Evolutionary conservation across 2,113 vertebrate species (phyloP).

Genomic region (Osmerus eperlanus): DNA sequence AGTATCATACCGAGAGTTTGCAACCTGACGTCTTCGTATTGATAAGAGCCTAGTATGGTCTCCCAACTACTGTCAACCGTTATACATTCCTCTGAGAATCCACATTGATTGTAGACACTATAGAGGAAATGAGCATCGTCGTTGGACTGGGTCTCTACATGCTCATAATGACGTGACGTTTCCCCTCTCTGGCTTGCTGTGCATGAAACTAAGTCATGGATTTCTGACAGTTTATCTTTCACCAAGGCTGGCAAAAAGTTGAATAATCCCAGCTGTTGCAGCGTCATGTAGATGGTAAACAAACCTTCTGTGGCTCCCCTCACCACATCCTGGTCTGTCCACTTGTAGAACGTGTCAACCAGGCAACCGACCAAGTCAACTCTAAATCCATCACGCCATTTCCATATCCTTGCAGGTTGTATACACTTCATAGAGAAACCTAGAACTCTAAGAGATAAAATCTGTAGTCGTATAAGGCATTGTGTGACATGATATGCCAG

Average conservation of each 20-base stretch:
- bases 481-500: not conserved
- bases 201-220: not conserved
- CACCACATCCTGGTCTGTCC: not conserved
- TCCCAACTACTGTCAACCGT: not conserved
- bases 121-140: not conserved
- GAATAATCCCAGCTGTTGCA: constrained; percentile 1
- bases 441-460: not conserved
- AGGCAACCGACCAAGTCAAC: not conserved
- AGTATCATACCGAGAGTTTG: not conserved
- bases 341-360: not conserved
- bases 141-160: not conserved
- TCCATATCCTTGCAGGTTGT: constrained; percentile 8
- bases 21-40: not conserved
- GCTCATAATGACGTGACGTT: too few relatives aligned
- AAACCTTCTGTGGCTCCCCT: not conserved
- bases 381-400: not conserved
- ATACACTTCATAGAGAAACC: constrained; percentile 6
- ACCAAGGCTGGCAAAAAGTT: not conserved
- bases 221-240: not conserved
- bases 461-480: not conserved
- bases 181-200: not conserved
- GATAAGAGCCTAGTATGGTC: not conserved
- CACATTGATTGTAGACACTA: not conserved
- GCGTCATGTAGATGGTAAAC: not conserved
- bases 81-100: not conserved